These are phyloP conservation scores for Scartelaos histophorus DNA, from an alignment of 2,113 vertebrate genomes.

Conservation along the genomic window DNA sequence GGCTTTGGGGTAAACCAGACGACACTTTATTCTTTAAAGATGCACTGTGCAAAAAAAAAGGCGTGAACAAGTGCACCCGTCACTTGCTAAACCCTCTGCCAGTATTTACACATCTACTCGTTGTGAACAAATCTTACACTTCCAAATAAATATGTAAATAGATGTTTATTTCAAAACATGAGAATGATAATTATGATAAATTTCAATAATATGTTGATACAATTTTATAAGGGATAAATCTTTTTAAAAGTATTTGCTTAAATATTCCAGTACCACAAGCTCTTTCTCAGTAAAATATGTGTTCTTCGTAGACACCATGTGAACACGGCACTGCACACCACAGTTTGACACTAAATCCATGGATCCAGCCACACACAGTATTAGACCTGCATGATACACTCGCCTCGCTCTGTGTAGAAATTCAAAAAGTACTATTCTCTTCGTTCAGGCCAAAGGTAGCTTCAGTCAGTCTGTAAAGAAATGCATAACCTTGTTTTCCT, in stretches of 20 bases:
- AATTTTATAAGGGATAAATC: constrained; percentile 56
- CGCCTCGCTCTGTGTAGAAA: constrained; percentile 18
- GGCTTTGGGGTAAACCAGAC: too few relatives aligned
- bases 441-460: constrained; percentile 4
- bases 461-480: constrained; percentile 1
- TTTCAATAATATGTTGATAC: constrained; percentile 68
- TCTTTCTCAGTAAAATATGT: constrained; percentile 58
- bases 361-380: background rate
- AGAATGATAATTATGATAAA: constrained; percentile 72
- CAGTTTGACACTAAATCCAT: constrained; percentile 26
- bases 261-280: constrained; percentile 64
- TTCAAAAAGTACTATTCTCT: constrained; percentile 42
- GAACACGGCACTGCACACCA: constrained; percentile 72
- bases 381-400: constrained; percentile 18
- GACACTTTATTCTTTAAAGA: too few relatives aligned
- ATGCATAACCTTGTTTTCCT: constrained; percentile 5
- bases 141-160: constrained; percentile 60
- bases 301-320: constrained; percentile 58
- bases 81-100: background rate
- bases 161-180: constrained; percentile 80
- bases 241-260: constrained; percentile 67
- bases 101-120: background rate
- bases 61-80: too few relatives aligned
- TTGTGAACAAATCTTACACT: constrained; percentile 12
- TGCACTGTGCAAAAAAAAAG: too few relatives aligned